Conservation (phyloP, 2,797 vertebrate species). For the Sphenopsis melanotis region DNA sequence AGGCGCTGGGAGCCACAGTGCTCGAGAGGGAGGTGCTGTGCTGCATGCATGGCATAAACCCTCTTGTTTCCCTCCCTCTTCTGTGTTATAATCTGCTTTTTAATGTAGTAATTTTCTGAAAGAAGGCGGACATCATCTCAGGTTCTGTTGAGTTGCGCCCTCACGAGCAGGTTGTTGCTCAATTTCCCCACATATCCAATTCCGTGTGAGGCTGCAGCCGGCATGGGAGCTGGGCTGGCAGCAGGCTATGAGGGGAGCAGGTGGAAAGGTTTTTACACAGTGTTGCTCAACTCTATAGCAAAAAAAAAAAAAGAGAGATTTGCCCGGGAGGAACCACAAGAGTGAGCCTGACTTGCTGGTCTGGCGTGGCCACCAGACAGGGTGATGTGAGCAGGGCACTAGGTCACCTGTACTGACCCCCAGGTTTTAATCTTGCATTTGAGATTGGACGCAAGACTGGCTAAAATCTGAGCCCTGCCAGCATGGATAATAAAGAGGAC, state of each 20-base stretch:
- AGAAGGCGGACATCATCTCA: neutral
- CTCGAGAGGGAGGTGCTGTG: neutral
- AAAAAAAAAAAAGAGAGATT: neutral
- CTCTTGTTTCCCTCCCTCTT: neutral
- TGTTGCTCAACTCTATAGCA: neutral
- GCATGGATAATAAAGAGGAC: neutral
- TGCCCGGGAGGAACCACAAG: neutral
- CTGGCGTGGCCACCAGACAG: neutral
- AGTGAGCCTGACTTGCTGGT: neutral
- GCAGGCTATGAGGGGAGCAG: neutral
- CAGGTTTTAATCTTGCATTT: neutral
- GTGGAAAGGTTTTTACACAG: neutral
- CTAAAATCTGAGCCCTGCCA: neutral
- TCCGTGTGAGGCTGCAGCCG: neutral
- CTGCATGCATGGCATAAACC: rapidly evolving
- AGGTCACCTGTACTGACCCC: neutral
- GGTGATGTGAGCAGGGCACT: neutral
- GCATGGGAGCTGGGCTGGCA: neutral
- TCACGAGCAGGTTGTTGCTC: neutral
- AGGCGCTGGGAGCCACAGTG: too few relatives aligned
- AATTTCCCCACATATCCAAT: neutral
- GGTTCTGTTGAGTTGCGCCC: neutral
- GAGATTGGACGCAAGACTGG: rapidly evolving
- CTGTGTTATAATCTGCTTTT: neutral
- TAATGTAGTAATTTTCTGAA: neutral